A percentile compares a stretch with the other conserved stretches of the same genome.
Conservation (phyloP, 2,113 vertebrate species). For the Penelope pileata region DNA sequence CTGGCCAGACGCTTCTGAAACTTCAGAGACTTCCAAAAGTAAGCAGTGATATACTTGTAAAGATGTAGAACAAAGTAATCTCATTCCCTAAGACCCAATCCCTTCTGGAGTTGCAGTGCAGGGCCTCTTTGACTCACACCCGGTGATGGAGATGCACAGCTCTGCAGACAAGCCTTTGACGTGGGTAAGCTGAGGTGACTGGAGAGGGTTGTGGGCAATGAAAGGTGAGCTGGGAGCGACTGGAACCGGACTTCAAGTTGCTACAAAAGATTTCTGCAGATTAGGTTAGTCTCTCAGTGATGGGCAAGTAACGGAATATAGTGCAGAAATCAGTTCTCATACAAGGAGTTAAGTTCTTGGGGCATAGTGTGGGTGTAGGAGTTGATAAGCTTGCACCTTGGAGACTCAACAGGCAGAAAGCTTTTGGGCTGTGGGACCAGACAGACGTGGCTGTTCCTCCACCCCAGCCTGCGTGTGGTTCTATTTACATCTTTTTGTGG, state of each 20-base stretch:
- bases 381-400: not conserved
- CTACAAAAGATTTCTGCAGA: not conserved
- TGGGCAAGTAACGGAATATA: not conserved
- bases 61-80: not conserved
- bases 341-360: not conserved
- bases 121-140: not conserved
- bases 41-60: not conserved
- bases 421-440: not conserved
- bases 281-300: not conserved
- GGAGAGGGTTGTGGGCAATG: not conserved
- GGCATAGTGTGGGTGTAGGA: not conserved
- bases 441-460: not conserved
- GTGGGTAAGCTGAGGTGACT: conserved; percentile 20
- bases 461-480: not conserved
- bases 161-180: not conserved
- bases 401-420: not conserved
- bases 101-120: not conserved
- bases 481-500: not conserved
- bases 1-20: not conserved
- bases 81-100: not conserved
- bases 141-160: not conserved
- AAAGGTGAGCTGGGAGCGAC: not conserved
- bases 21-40: not conserved
- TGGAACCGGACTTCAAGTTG: not conserved
- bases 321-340: not conserved